Percentiles rank a stretch among this genome's conserved stretches.
phyloP scores from a whole-genome alignment of 2,888 invertebrate species.

The Tenodera sinensis region DNA sequence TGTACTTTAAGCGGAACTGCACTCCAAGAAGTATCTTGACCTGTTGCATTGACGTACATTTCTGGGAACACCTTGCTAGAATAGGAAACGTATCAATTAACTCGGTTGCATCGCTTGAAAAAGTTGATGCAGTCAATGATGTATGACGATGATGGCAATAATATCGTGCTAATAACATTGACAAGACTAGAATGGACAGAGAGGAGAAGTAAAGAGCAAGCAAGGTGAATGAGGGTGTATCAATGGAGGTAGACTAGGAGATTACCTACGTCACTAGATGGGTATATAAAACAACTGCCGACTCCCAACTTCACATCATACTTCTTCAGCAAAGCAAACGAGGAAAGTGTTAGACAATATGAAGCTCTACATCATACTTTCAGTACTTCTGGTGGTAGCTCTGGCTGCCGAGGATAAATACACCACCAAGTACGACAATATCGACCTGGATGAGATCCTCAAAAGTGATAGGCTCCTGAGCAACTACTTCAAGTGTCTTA shows the following conservation, averaged over 20 bases:
- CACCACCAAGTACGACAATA: conserved; percentile 61
- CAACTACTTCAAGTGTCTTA: conserved; percentile 67
- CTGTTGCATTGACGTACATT: too few relatives aligned
- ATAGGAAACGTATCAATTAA: too few relatives aligned
- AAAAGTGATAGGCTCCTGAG: conserved; percentile 64
- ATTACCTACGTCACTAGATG: background rate
- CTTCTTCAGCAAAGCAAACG: background rate
- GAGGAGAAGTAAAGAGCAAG: background rate
- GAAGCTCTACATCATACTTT: conserved; percentile 26
- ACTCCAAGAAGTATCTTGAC: too few relatives aligned
- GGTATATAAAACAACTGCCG: background rate
- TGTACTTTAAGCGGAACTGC: too few relatives aligned
- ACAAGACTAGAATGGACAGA: background rate
- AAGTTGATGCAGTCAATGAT: too few relatives aligned
- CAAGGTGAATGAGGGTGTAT: background rate
- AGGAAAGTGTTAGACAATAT: background rate
- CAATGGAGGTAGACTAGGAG: background rate
- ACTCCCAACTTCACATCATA: too few relatives aligned
- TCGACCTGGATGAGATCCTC: conserved; percentile 65
- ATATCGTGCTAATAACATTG: too few relatives aligned
- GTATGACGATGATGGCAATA: too few relatives aligned
- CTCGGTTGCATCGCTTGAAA: too few relatives aligned
- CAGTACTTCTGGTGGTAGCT: background rate
- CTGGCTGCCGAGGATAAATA: conserved; percentile 43
- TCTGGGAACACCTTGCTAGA: too few relatives aligned